These are phyloP conservation scores for Linnaemya vulpina DNA, from an alignment of 2,888 invertebrate species.

Conservation along the genomic window DNA sequence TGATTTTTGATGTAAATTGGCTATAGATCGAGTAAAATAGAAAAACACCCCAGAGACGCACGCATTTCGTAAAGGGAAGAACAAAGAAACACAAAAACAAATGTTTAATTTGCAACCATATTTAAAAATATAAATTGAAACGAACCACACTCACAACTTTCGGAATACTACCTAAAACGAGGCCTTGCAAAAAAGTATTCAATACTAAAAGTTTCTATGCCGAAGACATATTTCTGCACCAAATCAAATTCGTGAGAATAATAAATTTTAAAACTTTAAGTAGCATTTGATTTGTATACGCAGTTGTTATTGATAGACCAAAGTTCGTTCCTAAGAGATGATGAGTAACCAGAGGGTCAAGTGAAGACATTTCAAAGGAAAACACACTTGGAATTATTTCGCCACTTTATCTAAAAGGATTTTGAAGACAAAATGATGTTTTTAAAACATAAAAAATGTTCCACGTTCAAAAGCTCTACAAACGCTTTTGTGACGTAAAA, in stretches of 20 bases:
- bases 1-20: slow-evolving; percentile 50
- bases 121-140: slow-evolving; percentile 53
- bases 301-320: too few species aligned
- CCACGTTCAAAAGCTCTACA: neutral
- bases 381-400: too few species aligned
- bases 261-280: too few species aligned
- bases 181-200: neutral
- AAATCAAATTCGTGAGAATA: too few species aligned
- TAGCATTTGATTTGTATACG: too few species aligned
- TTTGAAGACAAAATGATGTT: too few species aligned
- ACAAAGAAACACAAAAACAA: slow-evolving; percentile 20
- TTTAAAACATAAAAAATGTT: too few species aligned
- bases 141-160: neutral
- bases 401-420: too few species aligned
- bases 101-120: slow-evolving; percentile 63
- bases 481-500: neutral
- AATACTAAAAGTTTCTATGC: neutral
- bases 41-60: slow-evolving; percentile 37
- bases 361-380: too few species aligned
- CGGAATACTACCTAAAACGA: slow-evolving; percentile 2
- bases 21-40: neutral
- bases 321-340: too few species aligned
- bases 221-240: too few species aligned
- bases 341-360: too few species aligned
- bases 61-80: slow-evolving; percentile 33